Evolutionary conservation across 2,888 invertebrate species (phyloP).

Genomic region (Dioctria rufipes): DNA sequence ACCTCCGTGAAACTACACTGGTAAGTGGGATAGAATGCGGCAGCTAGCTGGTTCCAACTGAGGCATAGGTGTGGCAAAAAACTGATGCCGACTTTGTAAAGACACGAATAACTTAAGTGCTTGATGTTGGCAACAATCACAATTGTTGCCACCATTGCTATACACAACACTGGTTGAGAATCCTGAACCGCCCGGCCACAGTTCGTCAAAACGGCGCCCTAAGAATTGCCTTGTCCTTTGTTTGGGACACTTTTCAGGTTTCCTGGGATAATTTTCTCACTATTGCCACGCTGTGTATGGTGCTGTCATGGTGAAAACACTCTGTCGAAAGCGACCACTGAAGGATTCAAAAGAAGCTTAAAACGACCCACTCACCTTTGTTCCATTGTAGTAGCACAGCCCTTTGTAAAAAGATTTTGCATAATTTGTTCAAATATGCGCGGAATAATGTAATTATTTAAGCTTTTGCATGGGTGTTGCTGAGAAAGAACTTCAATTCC

Average conservation of each 20-base stretch:
- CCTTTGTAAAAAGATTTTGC: conserved; percentile 45
- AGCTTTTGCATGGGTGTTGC: conserved; percentile 17
- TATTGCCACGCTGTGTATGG: neutral
- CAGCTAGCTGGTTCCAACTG: no score
- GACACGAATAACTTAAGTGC: conserved; percentile 40
- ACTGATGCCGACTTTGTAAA: conserved; percentile 36
- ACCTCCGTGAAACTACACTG: neutral
- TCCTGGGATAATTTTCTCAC: conserved; percentile 39
- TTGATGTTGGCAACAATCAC: conserved; percentile 46
- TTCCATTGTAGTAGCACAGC: conserved; percentile 34
- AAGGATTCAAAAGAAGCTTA: conserved; percentile 27
- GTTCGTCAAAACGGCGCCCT: conserved; percentile 36
- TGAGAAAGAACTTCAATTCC: conserved; percentile 32
- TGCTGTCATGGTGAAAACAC: neutral
- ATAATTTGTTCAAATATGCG: conserved; percentile 49
- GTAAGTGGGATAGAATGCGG: neutral
- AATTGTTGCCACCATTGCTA: conserved; percentile 31
- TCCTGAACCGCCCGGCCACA: neutral
- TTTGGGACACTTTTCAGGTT: conserved; percentile 37
- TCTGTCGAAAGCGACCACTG: conserved; percentile 4
- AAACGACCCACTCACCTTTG: conserved; percentile 45
- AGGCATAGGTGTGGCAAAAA: conserved; percentile 15
- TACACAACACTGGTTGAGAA: neutral
- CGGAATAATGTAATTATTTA: conserved; percentile 46
- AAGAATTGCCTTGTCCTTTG: conserved; percentile 42